Conservation (phyloP, 2,888 invertebrate species). For the Candidula unifasciata region DNA sequence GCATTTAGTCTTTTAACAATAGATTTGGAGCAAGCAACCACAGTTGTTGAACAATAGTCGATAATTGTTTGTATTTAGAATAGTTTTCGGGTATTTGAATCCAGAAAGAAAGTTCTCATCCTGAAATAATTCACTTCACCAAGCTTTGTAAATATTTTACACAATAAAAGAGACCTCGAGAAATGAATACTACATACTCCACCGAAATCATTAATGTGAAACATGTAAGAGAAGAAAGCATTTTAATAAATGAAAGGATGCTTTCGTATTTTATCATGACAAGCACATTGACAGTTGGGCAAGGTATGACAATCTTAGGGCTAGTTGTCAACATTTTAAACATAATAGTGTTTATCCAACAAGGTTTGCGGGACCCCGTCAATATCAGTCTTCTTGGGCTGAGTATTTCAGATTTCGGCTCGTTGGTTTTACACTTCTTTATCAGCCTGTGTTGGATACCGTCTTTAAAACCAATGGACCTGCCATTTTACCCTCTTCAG, state of each 20-base stretch:
- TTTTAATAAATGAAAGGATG: background rate
- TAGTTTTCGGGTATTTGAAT: too few species aligned
- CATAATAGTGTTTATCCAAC: background rate
- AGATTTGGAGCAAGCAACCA: too few species aligned
- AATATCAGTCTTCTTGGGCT: conserved; percentile 15
- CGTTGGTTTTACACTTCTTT: background rate
- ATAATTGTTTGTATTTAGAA: too few species aligned
- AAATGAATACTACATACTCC: too few species aligned
- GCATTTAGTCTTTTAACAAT: too few species aligned
- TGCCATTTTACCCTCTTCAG: conserved; percentile 19
- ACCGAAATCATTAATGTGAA: too few species aligned
- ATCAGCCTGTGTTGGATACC: conserved; percentile 7
- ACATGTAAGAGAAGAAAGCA: too few species aligned
- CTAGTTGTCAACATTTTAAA: background rate
- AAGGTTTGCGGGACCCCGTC: conserved; percentile 4
- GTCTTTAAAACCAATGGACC: background rate
- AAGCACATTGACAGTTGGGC: background rate
- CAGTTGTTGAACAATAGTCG: too few species aligned
- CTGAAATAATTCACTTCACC: too few species aligned
- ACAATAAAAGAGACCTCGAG: too few species aligned
- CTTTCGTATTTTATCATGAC: background rate
- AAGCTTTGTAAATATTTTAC: too few species aligned
- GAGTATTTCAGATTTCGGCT: background rate
- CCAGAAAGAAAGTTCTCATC: too few species aligned
- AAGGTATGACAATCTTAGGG: conserved; percentile 6